Evolutionary conservation across 1,140 invertebrate genomes (phyloP).

Genomic region (Drosophila burlai): DNA sequence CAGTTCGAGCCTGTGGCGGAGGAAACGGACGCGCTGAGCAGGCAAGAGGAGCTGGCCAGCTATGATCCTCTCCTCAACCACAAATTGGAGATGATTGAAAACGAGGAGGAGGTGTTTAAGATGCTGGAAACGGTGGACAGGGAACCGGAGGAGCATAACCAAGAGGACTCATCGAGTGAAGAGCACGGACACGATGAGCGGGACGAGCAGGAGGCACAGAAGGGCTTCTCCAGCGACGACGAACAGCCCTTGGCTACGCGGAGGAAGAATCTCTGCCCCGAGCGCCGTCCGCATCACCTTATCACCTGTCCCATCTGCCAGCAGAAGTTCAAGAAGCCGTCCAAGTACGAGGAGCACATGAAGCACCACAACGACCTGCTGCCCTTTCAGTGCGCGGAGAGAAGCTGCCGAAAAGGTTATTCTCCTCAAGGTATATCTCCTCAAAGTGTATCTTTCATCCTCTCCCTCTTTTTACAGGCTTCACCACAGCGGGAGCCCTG

Average conservation of each 20-base stretch:
- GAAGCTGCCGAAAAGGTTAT: slow-evolving; percentile 57
- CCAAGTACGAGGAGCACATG: slow-evolving; percentile 78
- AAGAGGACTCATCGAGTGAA: background rate
- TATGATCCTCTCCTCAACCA: slow-evolving; percentile 70
- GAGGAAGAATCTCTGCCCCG: slow-evolving; percentile 4
- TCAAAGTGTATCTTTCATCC: background rate
- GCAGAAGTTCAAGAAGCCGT: slow-evolving; percentile 73
- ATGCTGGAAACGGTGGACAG: slow-evolving; percentile 70
- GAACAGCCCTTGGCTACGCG: slow-evolving; percentile 62
- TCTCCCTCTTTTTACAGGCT: slow-evolving; percentile 22
- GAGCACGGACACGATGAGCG: slow-evolving; percentile 35
- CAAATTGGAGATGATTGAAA: slow-evolving; percentile 72
- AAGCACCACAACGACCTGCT: slow-evolving; percentile 76
- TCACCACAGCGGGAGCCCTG: slow-evolving; percentile 73
- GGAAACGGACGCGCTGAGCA: slow-evolving; percentile 23
- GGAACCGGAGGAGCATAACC: slow-evolving; percentile 31
- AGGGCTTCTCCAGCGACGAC: slow-evolving; percentile 52
- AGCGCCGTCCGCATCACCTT: slow-evolving; percentile 38
- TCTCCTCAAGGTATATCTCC: background rate
- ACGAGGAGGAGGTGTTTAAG: slow-evolving; percentile 80
- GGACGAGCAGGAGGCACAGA: background rate
- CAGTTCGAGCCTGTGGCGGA: slow-evolving; percentile 39
- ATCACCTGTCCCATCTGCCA: slow-evolving; percentile 72
- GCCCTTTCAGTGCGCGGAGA: slow-evolving; percentile 71
- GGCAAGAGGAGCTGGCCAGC: slow-evolving; percentile 51